A percentile compares a stretch with the other conserved stretches of the same genome.
Conservation (phyloP, 2,113 vertebrate species). For the Brevimyrus niger region DNA sequence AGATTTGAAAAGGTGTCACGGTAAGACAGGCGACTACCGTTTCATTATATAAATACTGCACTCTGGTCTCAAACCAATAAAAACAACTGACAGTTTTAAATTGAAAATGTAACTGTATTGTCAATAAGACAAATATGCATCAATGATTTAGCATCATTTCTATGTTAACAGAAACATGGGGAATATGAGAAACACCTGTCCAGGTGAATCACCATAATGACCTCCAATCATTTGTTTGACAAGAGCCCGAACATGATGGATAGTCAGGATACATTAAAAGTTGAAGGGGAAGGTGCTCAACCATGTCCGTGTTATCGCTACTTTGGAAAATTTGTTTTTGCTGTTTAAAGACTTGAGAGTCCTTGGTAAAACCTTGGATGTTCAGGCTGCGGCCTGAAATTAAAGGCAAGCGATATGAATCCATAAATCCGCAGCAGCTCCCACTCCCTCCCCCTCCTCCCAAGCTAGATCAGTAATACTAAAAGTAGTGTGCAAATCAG, state of each 20-base stretch:
- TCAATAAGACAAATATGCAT: neutral
- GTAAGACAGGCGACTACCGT: neutral
- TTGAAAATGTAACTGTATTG: neutral
- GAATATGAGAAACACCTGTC: neutral
- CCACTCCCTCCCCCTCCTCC: neutral
- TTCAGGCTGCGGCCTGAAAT: neutral
- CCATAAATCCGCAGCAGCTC: neutral
- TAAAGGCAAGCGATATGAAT: neutral
- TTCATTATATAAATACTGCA: neutral
- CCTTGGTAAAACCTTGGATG: conserved; percentile 4
- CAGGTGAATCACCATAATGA: neutral
- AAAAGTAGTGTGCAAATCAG: neutral
- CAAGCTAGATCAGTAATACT: neutral
- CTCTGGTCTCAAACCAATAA: neutral
- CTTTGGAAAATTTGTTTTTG: conserved; percentile 6
- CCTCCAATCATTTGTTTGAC: neutral
- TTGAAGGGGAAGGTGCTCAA: neutral
- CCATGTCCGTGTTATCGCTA: neutral
- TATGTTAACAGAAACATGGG: neutral
- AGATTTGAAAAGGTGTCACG: neutral
- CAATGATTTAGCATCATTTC: neutral
- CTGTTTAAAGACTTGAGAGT: neutral
- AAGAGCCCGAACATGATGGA: neutral
- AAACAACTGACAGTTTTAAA: neutral
- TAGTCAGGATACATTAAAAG: neutral